phyloP scores from a whole-genome alignment of 2,888 invertebrate species.

The Andrena chrysosceles region DNA sequence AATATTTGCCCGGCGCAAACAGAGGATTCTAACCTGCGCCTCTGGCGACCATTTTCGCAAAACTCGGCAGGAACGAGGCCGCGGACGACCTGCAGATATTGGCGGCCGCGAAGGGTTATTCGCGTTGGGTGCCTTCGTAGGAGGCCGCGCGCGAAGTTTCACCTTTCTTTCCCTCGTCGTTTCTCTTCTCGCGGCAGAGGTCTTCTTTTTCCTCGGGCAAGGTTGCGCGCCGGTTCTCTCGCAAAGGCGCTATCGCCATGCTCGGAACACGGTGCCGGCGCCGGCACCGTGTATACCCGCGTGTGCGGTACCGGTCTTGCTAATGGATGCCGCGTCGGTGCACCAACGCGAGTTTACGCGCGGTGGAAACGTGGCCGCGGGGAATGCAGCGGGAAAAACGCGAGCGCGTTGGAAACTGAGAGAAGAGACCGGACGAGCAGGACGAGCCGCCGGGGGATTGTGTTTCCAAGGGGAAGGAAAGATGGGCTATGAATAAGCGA shows the following conservation, averaged over 20 bases:
- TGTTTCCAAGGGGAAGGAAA: constrained; percentile 39
- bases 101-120: neutral
- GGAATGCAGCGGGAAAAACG: constrained; percentile 45
- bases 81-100: neutral
- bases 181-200: neutral
- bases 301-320: constrained; percentile 33
- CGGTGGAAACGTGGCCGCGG: constrained; percentile 32
- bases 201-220: neutral
- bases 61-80: constrained; percentile 52
- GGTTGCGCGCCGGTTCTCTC: constrained; percentile 22
- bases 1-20: constrained; percentile 76
- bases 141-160: neutral
- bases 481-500: constrained; percentile 37
- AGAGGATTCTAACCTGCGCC: constrained; percentile 61
- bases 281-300: neutral
- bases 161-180: neutral
- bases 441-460: constrained; percentile 22
- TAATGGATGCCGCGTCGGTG: constrained; percentile 48
- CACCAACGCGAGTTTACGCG: constrained; percentile 16
- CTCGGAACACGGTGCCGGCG: constrained; percentile 28
- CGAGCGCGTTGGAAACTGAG: constrained; percentile 7
- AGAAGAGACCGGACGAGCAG: neutral
- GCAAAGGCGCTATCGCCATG: constrained; percentile 20
- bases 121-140: neutral
- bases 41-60: constrained; percentile 49